A percentile compares a stretch with the other conserved stretches of the same genome.
These are phyloP conservation scores for human DNA, from an alignment of 2,113 vertebrate species.

Conservation along the genomic window GRCh38 chr13:35792501-35793000, in stretches of 20 bases:
- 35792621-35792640: neutral
- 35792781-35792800: slow-evolving; percentile 60
- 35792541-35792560: slow-evolving; percentile 51
- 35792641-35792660: slow-evolving; percentile 60
- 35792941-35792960: neutral
- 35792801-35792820: slow-evolving; percentile 20
- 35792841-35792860: slow-evolving; percentile 30
- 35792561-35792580: slow-evolving; percentile 32
- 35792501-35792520: slow-evolving; percentile 34
- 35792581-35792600: slow-evolving; percentile 63
- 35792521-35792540: slow-evolving; percentile 35
- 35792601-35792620: slow-evolving; percentile 76
- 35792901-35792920: neutral
- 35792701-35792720: slow-evolving; percentile 74
- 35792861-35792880: slow-evolving; percentile 53
- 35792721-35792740: slow-evolving; percentile 29
- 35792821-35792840: slow-evolving; percentile 50
- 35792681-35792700: slow-evolving; percentile 62
- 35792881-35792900: neutral
- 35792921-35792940: slow-evolving; percentile 31
- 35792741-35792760: slow-evolving; percentile 31
- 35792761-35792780: slow-evolving; percentile 24
- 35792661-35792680: slow-evolving; percentile 70
- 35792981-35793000: neutral
- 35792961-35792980: neutral